Evolutionary conservation across 2,797 vertebrate genomes (phyloP).

Genomic region (Champsocephalus esox): DNA sequence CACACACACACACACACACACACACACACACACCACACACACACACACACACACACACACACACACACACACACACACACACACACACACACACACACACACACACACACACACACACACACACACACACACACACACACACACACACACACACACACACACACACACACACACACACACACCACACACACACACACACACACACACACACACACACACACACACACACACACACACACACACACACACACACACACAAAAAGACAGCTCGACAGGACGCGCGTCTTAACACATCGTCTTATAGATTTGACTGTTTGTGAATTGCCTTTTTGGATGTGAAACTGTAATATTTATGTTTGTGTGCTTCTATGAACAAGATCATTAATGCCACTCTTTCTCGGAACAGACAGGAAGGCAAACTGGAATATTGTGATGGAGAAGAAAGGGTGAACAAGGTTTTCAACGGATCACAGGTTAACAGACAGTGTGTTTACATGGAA

Average conservation of each 20-base stretch:
- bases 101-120: slow-evolving; percentile 8
- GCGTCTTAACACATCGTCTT: slow-evolving; percentile 1
- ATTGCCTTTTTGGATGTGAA: slow-evolving; percentile 20
- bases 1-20: slow-evolving; percentile 21
- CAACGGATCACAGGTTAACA: slow-evolving; percentile 37
- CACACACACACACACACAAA: slow-evolving; percentile 27
- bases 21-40: background rate
- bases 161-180: slow-evolving; percentile 25
- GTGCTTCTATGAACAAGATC: slow-evolving; percentile 39
- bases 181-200: slow-evolving; percentile 27
- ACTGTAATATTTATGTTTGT: slow-evolving; percentile 13
- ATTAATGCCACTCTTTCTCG: slow-evolving; percentile 24
- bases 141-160: slow-evolving; percentile 27
- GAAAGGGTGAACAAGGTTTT: slow-evolving; percentile 28
- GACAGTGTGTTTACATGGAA: slow-evolving; percentile 33
- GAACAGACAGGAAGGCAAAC: slow-evolving; percentile 56
- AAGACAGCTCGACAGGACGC: slow-evolving; percentile 15
- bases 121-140: slow-evolving; percentile 13
- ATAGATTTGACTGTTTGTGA: slow-evolving; percentile 12
- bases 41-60: slow-evolving; percentile 12
- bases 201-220: slow-evolving; percentile 18
- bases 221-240: slow-evolving; percentile 23
- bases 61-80: slow-evolving; percentile 11
- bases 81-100: slow-evolving; percentile 37
- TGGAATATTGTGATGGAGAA: slow-evolving; percentile 46